Evolutionary conservation across 2,797 vertebrate genomes (phyloP), one percentile per base, ranked within the genome.

Genomic region (Neosilurus mollespiculum): DNA sequence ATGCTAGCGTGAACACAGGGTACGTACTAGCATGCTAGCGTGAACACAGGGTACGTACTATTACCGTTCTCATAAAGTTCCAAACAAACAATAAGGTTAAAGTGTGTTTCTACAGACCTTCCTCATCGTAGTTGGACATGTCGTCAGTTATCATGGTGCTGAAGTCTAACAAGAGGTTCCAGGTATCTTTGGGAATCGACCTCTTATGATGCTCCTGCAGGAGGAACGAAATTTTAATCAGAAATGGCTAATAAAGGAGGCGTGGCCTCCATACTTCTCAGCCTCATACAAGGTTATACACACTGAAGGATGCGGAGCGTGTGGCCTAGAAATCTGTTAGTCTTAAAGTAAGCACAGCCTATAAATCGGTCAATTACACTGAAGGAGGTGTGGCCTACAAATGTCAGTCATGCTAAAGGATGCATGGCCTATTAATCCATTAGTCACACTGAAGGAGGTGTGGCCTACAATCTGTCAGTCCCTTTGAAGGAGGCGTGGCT

Each of bases 111-210:
- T 84, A 92, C 92, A 90, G 94, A 99, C 97, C 97, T 96, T 99
- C 98, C 92, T 99, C 97, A 75, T 99, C 98, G 79, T 99, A 99
- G 94, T 99, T 99, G 71, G 98, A 99, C 97, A 99, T 98, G 93
- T 99, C 97, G 84, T 99, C 97, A 90, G 97, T 97, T 94, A 99
- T 99, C 97, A 98, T 98, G 87, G 96, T 96, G 94, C 97, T 99
- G 94, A 99, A 99, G 93, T 99, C 98, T 96, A 99, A 93, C 92
- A 99, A 96, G 90, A 99, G 97, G 92, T 99, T 99, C 97, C 98
- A 99, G 51, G 98, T 99, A 92, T 99, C 98, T 92, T 98, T 99
- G 87, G 97, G 97, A 95, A 99, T 99, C 89, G 97, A 98, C 94
- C 96, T 94, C 95, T 99, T 99, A 96, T 99, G 97, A 91, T 99